Conservation (phyloP, 2,888 invertebrate species). For the Mesorhabditis belari region DNA sequence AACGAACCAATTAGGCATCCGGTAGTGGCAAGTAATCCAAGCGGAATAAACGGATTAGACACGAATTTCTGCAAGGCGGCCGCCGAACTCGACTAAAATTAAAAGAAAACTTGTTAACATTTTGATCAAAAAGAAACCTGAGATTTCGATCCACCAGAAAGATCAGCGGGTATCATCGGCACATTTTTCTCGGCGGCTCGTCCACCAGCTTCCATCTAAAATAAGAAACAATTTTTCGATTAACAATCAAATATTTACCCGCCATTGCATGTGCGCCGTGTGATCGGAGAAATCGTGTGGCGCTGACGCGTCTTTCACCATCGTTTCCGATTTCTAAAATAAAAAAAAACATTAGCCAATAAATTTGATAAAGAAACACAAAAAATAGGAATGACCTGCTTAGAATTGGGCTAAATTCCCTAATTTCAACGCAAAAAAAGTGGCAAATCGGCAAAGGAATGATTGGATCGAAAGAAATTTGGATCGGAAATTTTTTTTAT, state of each 20-base stretch:
- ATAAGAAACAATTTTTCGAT: background rate
- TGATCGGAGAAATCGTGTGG: slow-evolving; percentile 39
- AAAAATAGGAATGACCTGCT: too few relatives aligned
- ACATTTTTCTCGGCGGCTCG: slow-evolving; percentile 9
- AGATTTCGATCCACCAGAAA: slow-evolving; percentile 12
- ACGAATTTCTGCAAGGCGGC: slow-evolving; percentile 29
- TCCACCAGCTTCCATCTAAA: background rate
- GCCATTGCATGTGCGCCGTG: slow-evolving; percentile 38
- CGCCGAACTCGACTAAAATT: slow-evolving; percentile 6
- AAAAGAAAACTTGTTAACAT: background rate
- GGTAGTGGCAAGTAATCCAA: slow-evolving; percentile 40
- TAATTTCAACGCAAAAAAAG: too few relatives aligned
- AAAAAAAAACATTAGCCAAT: slow-evolving; percentile 1
- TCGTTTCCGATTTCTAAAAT: background rate
- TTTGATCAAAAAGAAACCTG: background rate
- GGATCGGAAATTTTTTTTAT: too few relatives aligned
- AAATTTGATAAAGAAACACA: background rate
- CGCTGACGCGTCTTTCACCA: slow-evolving; percentile 11
- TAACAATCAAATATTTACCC: slow-evolving; percentile 7
- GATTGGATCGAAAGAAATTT: too few relatives aligned
- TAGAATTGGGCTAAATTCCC: too few relatives aligned
- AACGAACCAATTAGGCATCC: slow-evolving; percentile 38
- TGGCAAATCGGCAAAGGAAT: too few relatives aligned
- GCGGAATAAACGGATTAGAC: slow-evolving; percentile 40
- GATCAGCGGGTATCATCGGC: slow-evolving; percentile 38